Evolutionary conservation across 2,888 invertebrate genomes (phyloP).

Genomic region (Melanostoma mellinum): DNA sequence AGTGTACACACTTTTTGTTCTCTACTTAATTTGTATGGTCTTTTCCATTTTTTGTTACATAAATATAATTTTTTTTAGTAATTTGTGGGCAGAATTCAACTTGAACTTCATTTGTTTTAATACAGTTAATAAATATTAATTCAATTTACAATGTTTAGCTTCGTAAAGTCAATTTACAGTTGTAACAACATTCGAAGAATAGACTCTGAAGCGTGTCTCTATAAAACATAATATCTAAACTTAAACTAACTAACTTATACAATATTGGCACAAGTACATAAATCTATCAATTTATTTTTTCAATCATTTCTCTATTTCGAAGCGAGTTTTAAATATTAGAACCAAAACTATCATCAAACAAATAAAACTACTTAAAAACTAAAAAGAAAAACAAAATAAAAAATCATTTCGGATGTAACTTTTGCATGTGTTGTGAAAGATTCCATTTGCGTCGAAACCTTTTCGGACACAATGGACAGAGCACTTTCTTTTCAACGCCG

Average conservation of each 20-base stretch:
- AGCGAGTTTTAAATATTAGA: neutral
- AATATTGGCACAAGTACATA: slow-evolving; percentile 32
- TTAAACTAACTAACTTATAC: slow-evolving; percentile 25
- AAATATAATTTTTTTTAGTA: neutral
- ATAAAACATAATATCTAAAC: neutral
- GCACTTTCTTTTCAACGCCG: slow-evolving; percentile 80
- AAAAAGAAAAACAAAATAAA: slow-evolving; percentile 5
- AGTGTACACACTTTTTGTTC: slow-evolving; percentile 1
- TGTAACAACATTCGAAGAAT: slow-evolving; percentile 15
- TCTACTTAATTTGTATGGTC: slow-evolving; percentile 25
- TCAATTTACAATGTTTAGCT: slow-evolving; percentile 33
- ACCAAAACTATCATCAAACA: neutral
- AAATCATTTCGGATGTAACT: slow-evolving; percentile 76
- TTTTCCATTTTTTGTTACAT: slow-evolving; percentile 20
- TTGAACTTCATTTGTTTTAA: neutral
- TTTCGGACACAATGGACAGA: slow-evolving; percentile 79
- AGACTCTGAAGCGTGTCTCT: slow-evolving; percentile 45
- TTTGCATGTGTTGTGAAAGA: slow-evolving; percentile 83
- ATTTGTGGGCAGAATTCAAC: neutral
- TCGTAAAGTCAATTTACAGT: neutral
- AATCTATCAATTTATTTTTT: neutral
- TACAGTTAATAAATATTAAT: slow-evolving; percentile 1
- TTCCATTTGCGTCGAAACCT: slow-evolving; percentile 83
- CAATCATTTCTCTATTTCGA: neutral
- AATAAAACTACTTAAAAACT: neutral